Evolutionary conservation across 2,113 vertebrate genomes (phyloP).

Genomic region (Nannobrachium achirus): DNA sequence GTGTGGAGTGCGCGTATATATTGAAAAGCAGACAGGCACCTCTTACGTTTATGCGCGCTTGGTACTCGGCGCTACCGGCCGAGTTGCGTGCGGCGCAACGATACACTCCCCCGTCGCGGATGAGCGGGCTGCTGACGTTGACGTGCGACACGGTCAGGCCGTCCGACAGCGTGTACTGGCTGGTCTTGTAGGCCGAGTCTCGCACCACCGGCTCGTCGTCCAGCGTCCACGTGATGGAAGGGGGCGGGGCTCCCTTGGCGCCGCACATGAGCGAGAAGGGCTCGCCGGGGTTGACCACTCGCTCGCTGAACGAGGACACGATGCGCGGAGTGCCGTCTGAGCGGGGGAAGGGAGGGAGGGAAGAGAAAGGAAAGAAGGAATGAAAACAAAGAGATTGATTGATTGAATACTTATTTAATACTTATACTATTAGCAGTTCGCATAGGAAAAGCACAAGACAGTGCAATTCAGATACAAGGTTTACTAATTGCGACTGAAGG

Average conservation of each 20-base stretch:
- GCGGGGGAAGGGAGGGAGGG: slow-evolving; percentile 18
- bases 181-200: slow-evolving; percentile 92
- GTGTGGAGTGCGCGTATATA: slow-evolving; percentile 81
- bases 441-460: no score
- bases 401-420: no score
- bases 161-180: slow-evolving; percentile 95
- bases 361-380: not conserved
- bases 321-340: slow-evolving; percentile 97
- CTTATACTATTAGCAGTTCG: no score
- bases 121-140: slow-evolving; percentile 94
- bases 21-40: slow-evolving; percentile 99
- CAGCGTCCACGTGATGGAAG: slow-evolving; percentile 96
- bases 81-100: slow-evolving; percentile 98
- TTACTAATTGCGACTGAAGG: no score
- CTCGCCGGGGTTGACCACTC: slow-evolving; percentile 96
- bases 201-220: slow-evolving; percentile 93
- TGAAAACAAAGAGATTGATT: not conserved
- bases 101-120: slow-evolving; percentile 97
- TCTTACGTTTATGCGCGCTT: slow-evolving; percentile 99
- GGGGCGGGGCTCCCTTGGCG: slow-evolving; percentile 94
- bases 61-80: slow-evolving; percentile 99
- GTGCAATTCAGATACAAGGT: no score
- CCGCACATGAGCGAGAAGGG: slow-evolving; percentile 98
- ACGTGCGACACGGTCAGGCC: slow-evolving; percentile 96
- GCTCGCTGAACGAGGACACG: slow-evolving; percentile 97